These are phyloP conservation scores for Drosophila sordidapex DNA, from an alignment of 2,888 invertebrate genomes.

Conservation along the genomic window DNA sequence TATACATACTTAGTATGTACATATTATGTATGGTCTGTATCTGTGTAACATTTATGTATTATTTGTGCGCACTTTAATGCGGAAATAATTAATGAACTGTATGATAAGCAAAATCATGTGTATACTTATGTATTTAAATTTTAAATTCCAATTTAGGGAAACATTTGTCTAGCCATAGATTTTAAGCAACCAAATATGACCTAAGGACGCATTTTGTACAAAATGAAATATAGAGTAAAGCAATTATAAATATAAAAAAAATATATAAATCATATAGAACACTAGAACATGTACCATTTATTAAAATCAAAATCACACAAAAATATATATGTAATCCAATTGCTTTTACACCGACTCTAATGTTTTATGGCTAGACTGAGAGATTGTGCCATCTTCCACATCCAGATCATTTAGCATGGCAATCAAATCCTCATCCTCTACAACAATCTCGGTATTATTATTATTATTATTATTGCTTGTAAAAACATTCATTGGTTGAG, in stretches of 20 bases:
- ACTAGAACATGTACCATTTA: slow-evolving; percentile 27
- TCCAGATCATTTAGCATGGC: slow-evolving; percentile 79
- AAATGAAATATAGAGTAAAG: slow-evolving; percentile 74
- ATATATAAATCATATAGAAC: slow-evolving; percentile 25
- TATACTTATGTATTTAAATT: slow-evolving; percentile 65
- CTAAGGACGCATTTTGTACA: slow-evolving; percentile 77
- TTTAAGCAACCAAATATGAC: slow-evolving; percentile 65
- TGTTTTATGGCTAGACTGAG: slow-evolving; percentile 40
- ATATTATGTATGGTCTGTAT: slow-evolving; percentile 45
- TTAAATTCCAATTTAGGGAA: slow-evolving; percentile 81
- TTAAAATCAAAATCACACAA: slow-evolving; percentile 18
- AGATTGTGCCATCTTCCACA: slow-evolving; percentile 67
- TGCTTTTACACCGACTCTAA: slow-evolving; percentile 20
- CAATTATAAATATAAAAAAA: slow-evolving; percentile 40
- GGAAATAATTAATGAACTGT: slow-evolving; percentile 48
- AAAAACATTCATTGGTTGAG: slow-evolving; percentile 1
- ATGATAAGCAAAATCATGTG: slow-evolving; percentile 55
- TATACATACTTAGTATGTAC: slow-evolving; percentile 25
- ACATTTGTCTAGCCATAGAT: slow-evolving; percentile 83
- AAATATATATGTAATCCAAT: slow-evolving; percentile 1
- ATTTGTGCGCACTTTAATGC: slow-evolving; percentile 49
- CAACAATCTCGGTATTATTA: slow-evolving; percentile 53
- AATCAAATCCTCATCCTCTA: slow-evolving; percentile 78
- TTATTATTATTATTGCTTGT: slow-evolving; percentile 62
- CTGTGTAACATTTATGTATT: slow-evolving; percentile 30